Conservation (phyloP, 2,888 invertebrate species). For the Tenthredo notha region DNA sequence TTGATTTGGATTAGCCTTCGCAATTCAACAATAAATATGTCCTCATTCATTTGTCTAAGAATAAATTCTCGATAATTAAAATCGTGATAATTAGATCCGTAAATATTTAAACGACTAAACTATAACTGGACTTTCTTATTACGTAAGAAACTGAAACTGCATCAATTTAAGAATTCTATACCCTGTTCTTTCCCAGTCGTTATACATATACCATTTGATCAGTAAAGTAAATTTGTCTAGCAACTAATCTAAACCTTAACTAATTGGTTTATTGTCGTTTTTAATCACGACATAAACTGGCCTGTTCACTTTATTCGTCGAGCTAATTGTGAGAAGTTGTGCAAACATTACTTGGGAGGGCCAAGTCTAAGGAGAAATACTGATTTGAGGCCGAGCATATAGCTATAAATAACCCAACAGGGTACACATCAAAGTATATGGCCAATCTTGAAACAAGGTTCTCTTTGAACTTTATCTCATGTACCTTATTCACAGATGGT, state of each 20-base stretch:
- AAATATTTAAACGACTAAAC: neutral
- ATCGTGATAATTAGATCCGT: neutral
- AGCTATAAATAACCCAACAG: conserved; percentile 19
- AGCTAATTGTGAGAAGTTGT: conserved; percentile 4
- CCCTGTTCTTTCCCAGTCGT: neutral
- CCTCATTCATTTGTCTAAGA: neutral
- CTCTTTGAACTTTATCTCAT: conserved; percentile 44
- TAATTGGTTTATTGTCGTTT: conserved; percentile 20
- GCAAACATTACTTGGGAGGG: conserved; percentile 26
- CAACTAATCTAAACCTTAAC: neutral
- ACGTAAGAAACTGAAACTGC: neutral
- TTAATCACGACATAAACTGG: conserved; percentile 1
- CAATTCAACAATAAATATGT: neutral
- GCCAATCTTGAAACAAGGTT: conserved; percentile 44
- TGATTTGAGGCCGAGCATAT: neutral
- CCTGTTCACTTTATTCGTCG: conserved; percentile 19
- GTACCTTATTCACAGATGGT: neutral
- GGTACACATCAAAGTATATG: conserved; percentile 37
- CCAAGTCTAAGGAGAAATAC: neutral
- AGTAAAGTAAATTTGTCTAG: neutral
- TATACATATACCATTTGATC: neutral
- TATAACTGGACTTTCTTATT: neutral
- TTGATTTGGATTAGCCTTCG: conserved; percentile 2
- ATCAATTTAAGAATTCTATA: neutral
- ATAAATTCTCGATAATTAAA: neutral